Evolutionary conservation across 2,113 vertebrate species (phyloP).

Genomic region (western clawed frog (Xenopus tropicalis)): UCB_Xtro_10.0 CM004452.2:2637001-2637500

Average conservation of each 20-base stretch:
- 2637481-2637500: too few relatives aligned
- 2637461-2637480: too few relatives aligned
- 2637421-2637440: too few relatives aligned
- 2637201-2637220: constrained; percentile 68
- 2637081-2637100: constrained; percentile 68
- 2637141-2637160: constrained; percentile 69
- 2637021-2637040: background rate
- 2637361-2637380: too few relatives aligned
- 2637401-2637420: too few relatives aligned
- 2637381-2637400: too few relatives aligned
- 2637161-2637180: constrained; percentile 66
- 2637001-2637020: too few relatives aligned
- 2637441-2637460: too few relatives aligned
- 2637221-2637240: constrained; percentile 67
- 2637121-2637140: constrained; percentile 67
- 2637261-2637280: background rate
- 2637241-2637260: constrained; percentile 50
- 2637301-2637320: too few relatives aligned
- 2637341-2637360: too few relatives aligned
- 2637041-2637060: constrained; percentile 57
- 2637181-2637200: constrained; percentile 66
- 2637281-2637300: too few relatives aligned
- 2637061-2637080: constrained; percentile 60
- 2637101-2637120: constrained; percentile 68
- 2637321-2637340: too few relatives aligned